Percentiles rank a stretch among this genome's conserved stretches.
Conservation (phyloP, 2,113 vertebrate species). For the Alexandromys fortis region DNA sequence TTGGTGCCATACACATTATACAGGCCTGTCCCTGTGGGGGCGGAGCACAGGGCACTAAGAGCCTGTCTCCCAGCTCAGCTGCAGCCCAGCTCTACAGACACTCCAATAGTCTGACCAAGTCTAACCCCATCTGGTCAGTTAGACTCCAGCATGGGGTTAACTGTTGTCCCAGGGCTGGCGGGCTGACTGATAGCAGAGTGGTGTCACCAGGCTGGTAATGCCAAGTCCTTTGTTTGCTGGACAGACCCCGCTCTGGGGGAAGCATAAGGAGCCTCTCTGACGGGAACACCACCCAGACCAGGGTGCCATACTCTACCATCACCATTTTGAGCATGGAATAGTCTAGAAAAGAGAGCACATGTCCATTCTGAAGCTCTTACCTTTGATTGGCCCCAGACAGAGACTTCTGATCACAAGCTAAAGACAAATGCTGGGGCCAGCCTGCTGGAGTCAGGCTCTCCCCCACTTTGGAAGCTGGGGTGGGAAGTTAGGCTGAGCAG, state of each 20-base stretch:
- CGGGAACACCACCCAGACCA: fast-evolving
- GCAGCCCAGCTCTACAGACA: neutral
- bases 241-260: neutral
- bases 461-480: neutral
- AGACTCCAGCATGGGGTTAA: neutral
- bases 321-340: neutral
- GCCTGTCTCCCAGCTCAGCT: neutral
- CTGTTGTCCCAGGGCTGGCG: neutral
- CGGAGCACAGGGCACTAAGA: too few relatives aligned
- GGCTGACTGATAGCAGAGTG: neutral
- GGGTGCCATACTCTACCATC: fast-evolving
- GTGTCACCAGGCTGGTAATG: neutral
- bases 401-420: neutral
- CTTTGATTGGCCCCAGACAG: neutral
- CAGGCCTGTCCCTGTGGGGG: neutral
- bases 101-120: neutral
- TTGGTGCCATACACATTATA: too few relatives aligned
- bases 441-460: too few relatives aligned
- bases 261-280: neutral
- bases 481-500: neutral
- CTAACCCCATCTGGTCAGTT: neutral
- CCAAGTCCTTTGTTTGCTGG: neutral
- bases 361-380: neutral
- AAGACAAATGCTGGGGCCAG: neutral
- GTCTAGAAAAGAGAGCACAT: neutral